Conservation (phyloP, 2,888 invertebrate species). For the Drosophila neotestacea region DNA sequence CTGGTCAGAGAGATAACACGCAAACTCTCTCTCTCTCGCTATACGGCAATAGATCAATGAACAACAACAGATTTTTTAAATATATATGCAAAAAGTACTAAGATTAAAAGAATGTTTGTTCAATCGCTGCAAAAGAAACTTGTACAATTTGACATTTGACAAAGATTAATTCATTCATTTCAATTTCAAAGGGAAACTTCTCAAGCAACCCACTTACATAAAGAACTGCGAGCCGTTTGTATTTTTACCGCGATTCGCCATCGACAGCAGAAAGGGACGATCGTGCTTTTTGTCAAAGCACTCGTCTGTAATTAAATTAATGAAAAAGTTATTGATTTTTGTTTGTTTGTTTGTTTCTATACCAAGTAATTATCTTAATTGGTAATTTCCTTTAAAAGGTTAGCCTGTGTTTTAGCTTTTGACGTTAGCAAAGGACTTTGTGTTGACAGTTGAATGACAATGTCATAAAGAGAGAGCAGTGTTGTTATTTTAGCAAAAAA, state of each 20-base stretch:
- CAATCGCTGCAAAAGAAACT: conserved; percentile 49
- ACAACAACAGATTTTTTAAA: conserved; percentile 77
- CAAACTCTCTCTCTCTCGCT: conserved; percentile 40
- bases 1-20: conserved; percentile 52
- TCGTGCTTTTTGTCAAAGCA: conserved; percentile 95
- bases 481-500: too few relatives aligned
- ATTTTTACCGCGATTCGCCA: conserved; percentile 99
- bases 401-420: background rate
- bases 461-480: too few relatives aligned
- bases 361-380: background rate
- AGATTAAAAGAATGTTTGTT: conserved; percentile 30
- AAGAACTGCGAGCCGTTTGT: conserved; percentile 99
- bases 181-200: background rate
- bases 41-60: conserved; percentile 80
- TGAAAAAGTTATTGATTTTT: conserved; percentile 11
- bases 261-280: conserved; percentile 95
- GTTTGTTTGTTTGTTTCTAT: too few relatives aligned
- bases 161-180: conserved; percentile 18
- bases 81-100: conserved; percentile 46
- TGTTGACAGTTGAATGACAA: too few relatives aligned
- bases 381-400: background rate
- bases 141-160: conserved; percentile 19
- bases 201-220: conserved; percentile 91
- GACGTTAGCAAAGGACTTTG: too few relatives aligned
- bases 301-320: conserved; percentile 90